Base-by-base conservation (phyloP, 2,888 invertebrate species). In the Calameuta idolon region DNA sequence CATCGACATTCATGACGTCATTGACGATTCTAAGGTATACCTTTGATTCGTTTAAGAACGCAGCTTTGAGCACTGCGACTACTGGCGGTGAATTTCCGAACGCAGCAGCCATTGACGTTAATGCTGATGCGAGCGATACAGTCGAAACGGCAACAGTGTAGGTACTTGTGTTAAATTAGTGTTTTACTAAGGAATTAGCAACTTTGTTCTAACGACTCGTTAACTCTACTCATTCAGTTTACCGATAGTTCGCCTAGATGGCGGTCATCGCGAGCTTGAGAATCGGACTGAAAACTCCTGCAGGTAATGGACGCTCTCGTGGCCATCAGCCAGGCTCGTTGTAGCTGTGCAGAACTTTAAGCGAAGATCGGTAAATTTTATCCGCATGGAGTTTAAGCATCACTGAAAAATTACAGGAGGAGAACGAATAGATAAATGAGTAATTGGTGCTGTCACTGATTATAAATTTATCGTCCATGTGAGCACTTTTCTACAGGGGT, bases 131-230 rank as follows among this genome's bases (percentile, higher is more conserved):
- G 23, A 23, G 9, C 23, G 9, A 55, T 23, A 9, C 5, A 55
- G 5, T 23, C 9, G 23, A 55, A 55, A 55, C 9, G 55, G 23
- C 23, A 55, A 55, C 55, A 55, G 55, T 55, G 55, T 55, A 23
- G 23, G 4, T 9, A 55, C 55, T 9, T 23, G 55, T 55, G 55
- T 23, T 23, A 55, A 55, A 71, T 71, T 31, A 31, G 71, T 30
- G 33, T 71, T 71, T 71, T 31, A 34, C 31, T 34, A 71, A 71
- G 71, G 15, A 71, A 71, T 71, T 71, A 71, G 15, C 71, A 34
- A 34, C 11, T 71, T 71, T 30, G 33, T 34, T 31, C 12, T 2
- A 34, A 33, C 71, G 31, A 12, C 34, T 31, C 71, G 71, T 71
- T 71, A 33, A 33, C 69, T 69, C 40, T 23, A 55, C 55, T 55